Evolutionary conservation across 2,113 vertebrate species (phyloP).

Genomic region (Cynoglossus semilaevis): DNA sequence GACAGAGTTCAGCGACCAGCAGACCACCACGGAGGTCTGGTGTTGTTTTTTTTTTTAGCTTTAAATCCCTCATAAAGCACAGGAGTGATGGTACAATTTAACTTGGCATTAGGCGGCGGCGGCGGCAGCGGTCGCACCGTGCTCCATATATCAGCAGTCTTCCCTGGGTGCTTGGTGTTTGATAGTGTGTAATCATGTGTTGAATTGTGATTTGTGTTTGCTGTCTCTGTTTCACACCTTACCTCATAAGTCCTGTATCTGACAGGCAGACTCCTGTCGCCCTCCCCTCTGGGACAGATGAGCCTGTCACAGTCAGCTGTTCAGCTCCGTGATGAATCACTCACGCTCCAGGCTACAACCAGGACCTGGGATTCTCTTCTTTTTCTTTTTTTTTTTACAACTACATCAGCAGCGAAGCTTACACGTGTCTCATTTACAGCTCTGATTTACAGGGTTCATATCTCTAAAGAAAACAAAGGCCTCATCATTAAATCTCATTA

Average conservation of each 20-base stretch:
- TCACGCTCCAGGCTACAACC: slow-evolving; percentile 21
- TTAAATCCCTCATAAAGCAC: slow-evolving; percentile 32
- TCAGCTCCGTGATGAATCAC: slow-evolving; percentile 55
- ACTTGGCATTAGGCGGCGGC: slow-evolving; percentile 6
- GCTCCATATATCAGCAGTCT: too few relatives aligned
- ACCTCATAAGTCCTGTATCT: slow-evolving; percentile 21
- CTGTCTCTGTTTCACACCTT: slow-evolving; percentile 9
- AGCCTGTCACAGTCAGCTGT: slow-evolving; percentile 66
- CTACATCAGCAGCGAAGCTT: slow-evolving; percentile 38
- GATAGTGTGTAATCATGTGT: slow-evolving; percentile 33
- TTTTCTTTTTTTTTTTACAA: too few relatives aligned
- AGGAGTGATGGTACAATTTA: slow-evolving; percentile 32
- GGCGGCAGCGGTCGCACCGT: too few relatives aligned
- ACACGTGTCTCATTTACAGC: slow-evolving; percentile 47
- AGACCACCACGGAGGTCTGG: slow-evolving; percentile 49
- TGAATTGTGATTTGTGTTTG: slow-evolving; percentile 21
- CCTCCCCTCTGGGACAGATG: slow-evolving; percentile 46
- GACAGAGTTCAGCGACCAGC: slow-evolving; percentile 41
- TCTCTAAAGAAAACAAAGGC: slow-evolving; percentile 26
- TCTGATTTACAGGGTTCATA: slow-evolving; percentile 27
- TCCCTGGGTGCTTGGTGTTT: not conserved
- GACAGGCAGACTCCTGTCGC: not conserved
- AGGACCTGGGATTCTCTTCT: slow-evolving; percentile 52
- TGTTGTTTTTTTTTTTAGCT: slow-evolving; percentile 38
- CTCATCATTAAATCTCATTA: slow-evolving; percentile 6